phyloP scores from a whole-genome alignment of 2,888 invertebrate species.

The Andricus quercusramuli region DNA sequence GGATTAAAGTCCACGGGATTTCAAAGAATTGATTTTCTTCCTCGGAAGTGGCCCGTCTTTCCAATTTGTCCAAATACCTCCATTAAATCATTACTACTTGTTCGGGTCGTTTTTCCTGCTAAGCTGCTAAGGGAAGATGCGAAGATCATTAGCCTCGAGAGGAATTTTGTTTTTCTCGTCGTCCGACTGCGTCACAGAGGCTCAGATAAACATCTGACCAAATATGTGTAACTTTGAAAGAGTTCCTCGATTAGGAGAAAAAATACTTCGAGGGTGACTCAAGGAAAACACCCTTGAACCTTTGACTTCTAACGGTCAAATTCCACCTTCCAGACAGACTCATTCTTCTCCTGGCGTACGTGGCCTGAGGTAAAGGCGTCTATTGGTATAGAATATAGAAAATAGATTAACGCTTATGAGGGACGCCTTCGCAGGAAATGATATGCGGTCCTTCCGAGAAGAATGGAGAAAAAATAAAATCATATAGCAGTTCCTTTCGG shows the following conservation, averaged over 20 bases:
- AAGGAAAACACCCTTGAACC: neutral
- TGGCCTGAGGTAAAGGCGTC: neutral
- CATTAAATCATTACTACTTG: neutral
- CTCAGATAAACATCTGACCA: neutral
- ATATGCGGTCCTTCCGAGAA: neutral
- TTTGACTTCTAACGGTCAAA: neutral
- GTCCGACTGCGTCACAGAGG: neutral
- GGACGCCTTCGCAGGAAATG: neutral
- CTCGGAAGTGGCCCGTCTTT: neutral
- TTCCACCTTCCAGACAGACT: neutral
- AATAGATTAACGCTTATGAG: neutral
- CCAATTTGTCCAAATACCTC: neutral
- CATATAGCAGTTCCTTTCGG: neutral
- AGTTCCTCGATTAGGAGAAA: neutral
- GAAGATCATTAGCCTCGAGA: neutral
- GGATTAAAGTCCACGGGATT: neutral
- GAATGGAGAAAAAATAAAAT: too few species aligned
- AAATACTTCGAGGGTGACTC: neutral
- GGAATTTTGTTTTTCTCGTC: neutral
- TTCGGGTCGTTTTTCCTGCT: neutral
- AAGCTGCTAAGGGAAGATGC: neutral
- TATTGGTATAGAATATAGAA: neutral
- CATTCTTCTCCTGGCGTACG: neutral
- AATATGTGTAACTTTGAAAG: neutral
- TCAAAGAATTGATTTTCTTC: neutral